Percentiles rank a stretch among this genome's conserved stretches.
These are phyloP conservation scores for Nasonovia ribisnigri DNA, from an alignment of 2,888 invertebrate genomes.

Conservation along the genomic window DNA sequence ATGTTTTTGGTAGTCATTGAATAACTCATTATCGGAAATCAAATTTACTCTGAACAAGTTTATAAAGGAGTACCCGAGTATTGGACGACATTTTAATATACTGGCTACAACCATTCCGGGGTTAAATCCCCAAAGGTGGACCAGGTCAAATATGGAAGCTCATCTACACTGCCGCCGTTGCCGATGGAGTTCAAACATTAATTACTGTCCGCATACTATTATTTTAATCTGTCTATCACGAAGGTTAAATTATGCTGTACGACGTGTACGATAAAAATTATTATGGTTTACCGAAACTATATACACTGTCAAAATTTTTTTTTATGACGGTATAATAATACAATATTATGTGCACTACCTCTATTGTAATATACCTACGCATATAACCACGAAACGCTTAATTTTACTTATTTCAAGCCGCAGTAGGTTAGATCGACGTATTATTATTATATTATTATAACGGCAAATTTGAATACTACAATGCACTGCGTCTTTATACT, in stretches of 20 bases:
- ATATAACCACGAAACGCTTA: neutral
- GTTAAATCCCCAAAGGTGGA: conserved; percentile 27
- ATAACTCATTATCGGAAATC: conserved; percentile 28
- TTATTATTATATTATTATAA: neutral
- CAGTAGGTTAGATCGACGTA: neutral
- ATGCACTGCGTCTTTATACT: neutral
- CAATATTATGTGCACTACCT: neutral
- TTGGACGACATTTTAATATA: conserved; percentile 40
- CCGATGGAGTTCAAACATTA: conserved; percentile 49
- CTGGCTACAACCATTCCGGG: neutral
- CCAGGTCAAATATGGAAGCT: conserved; percentile 57
- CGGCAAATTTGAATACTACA: neutral
- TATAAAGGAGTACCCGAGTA: neutral
- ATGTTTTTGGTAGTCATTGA: neutral
- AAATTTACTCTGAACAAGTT: neutral
- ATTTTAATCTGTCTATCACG: conserved; percentile 38
- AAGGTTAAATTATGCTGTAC: conserved; percentile 30
- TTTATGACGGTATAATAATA: neutral
- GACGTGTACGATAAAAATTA: conserved; percentile 20
- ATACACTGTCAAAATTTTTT: neutral
- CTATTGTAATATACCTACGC: neutral
- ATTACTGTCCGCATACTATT: conserved; percentile 52
- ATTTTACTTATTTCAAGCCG: neutral
- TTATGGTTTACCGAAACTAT: conserved; percentile 19
- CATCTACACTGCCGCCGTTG: neutral